phyloP scores from a whole-genome alignment of 2,797 vertebrate genomes.

The Phataginus tricuspis region DNA sequence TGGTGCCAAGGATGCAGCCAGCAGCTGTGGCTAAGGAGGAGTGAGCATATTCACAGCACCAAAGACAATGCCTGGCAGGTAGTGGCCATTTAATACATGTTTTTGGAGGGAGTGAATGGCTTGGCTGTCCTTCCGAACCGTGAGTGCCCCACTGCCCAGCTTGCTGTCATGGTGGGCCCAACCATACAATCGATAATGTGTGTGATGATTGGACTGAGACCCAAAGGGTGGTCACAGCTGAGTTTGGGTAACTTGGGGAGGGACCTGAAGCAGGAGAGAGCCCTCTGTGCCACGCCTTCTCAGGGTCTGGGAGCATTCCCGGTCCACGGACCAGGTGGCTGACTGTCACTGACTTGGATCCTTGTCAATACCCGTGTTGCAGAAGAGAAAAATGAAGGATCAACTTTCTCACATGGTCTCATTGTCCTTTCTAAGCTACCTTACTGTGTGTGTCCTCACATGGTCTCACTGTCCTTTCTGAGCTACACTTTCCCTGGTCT shows the following conservation, averaged over 20 bases:
- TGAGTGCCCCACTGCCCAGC: neutral
- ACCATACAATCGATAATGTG: neutral
- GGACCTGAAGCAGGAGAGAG: neutral
- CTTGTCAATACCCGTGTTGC: neutral
- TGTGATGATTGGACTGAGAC: neutral
- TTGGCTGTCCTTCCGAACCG: neutral
- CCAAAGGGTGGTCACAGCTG: neutral
- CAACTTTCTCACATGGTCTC: neutral
- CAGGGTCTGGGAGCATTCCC: neutral
- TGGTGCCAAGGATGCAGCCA: neutral
- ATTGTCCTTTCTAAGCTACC: neutral
- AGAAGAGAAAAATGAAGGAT: slow-evolving; percentile 58
- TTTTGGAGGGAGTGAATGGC: neutral
- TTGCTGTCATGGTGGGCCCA: neutral
- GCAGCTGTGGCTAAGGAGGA: neutral
- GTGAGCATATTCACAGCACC: neutral
- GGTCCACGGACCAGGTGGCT: neutral
- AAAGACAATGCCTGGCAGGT: neutral
- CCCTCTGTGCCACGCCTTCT: fast-evolving
- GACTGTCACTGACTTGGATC: neutral
- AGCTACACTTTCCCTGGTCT: neutral
- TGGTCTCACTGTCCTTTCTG: neutral
- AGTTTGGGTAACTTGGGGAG: neutral
- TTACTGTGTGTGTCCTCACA: neutral
- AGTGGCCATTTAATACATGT: neutral